phyloP scores from a whole-genome alignment of 2,113 vertebrate genomes.

The Gymnarchus niloticus region DNA sequence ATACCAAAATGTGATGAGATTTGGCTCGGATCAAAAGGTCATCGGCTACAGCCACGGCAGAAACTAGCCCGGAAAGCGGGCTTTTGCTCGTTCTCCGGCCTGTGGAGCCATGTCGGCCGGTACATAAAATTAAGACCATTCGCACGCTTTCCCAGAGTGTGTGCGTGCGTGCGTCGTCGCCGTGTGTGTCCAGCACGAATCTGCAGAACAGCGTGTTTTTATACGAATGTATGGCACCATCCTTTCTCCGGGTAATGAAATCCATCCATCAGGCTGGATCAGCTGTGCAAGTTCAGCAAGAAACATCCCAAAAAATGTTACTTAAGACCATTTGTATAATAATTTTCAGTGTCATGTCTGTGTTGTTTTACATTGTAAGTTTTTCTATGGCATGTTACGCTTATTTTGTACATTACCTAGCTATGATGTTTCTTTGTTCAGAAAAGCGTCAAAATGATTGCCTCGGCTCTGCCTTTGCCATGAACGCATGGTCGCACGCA shows the following conservation, averaged over 20 bases:
- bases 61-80: no score
- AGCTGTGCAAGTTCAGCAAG: not conserved
- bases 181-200: not conserved
- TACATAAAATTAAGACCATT: not conserved
- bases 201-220: not conserved
- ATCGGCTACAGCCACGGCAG: not conserved
- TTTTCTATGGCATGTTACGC: not conserved
- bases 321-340: slow-evolving; percentile 14
- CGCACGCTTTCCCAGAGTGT: not conserved
- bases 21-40: not conserved
- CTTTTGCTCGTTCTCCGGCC: not conserved
- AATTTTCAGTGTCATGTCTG: not conserved
- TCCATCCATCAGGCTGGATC: slow-evolving; percentile 13
- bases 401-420: not conserved
- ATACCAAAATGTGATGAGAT: not conserved
- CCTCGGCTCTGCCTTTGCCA: not conserved
- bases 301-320: not conserved
- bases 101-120: no score
- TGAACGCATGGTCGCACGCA: not conserved
- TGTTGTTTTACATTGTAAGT: not conserved
- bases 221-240: not conserved
- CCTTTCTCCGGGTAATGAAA: slow-evolving; percentile 3
- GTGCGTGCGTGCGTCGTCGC: not conserved
- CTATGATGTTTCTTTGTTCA: not conserved
- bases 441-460: not conserved